phyloP scores from a whole-genome alignment of 2,797 vertebrate species.

The Brachyrhaphis roseni region DNA sequence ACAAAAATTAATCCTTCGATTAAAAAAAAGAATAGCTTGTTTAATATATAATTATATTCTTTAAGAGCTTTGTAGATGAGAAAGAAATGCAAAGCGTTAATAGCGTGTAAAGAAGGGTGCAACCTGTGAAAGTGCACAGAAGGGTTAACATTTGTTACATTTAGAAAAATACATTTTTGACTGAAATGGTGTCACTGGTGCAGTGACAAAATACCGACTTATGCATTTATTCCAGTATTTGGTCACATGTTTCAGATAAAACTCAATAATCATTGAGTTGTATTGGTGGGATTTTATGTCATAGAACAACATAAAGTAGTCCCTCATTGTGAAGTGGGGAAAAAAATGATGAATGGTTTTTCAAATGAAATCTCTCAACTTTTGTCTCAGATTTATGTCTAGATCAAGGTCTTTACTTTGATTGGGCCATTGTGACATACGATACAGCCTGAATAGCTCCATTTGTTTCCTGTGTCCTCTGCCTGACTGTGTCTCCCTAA shows the following conservation, averaged over 20 bases:
- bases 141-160: not conserved
- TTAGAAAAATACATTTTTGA: not conserved
- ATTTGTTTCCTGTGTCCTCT: not conserved
- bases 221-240: not conserved
- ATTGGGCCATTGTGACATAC: not conserved
- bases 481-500: not conserved
- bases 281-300: not conserved
- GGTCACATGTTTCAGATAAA: not conserved
- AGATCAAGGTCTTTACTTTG: not conserved
- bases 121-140: not conserved
- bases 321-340: not conserved
- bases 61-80: not conserved
- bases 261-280: not conserved
- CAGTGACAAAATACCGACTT: not conserved
- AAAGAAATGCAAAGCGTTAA: not conserved
- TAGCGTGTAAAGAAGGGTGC: not conserved
- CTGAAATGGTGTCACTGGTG: not conserved
- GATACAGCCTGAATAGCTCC: too few species aligned
- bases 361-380: not conserved
- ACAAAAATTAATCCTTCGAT: not conserved
- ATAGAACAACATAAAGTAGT: not conserved
- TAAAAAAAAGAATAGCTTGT: too few species aligned
- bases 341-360: not conserved
- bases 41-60: too few species aligned
- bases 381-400: not conserved